Base-by-base conservation (phyloP, 1,140 invertebrate genomes). In the Melitaea cinxia region DNA sequence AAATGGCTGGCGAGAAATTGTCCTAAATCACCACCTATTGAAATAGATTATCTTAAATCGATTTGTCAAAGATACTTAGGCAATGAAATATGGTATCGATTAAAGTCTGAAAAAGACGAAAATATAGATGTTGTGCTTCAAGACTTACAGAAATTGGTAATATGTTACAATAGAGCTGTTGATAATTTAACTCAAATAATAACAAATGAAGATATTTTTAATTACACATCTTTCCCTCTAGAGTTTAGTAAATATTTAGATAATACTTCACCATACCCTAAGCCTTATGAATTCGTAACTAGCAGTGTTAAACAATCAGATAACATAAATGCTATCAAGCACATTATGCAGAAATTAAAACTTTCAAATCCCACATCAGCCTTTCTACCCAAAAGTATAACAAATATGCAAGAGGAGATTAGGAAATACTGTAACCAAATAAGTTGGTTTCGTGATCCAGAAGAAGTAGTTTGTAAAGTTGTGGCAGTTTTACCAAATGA, bases 161-260 rank as follows among this genome's bases (percentile, higher is more conserved):
- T 91, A 26, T 80, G 94, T 28, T 95, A 95, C 67, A 95, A 95
- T 75, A 91, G 93, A 70, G 93, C 93, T 30, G 91, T 95, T 2
- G 84, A 88, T 50, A 93, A 93, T 68, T 74, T 95, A 15, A 92
- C 90, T n/a, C 76, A 92, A 23, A 92, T 95, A 37, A 80, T 93
- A n/a, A 88, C 93, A 17, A 91, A 94, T 85, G 89, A 93, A 55
- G 74, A 89, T 68, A 59, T 89, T 26, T 83, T 85, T 28, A 85
- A 91, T 62, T 91, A 90, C 74, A 77, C 85, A 14, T 75, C 76
- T 49, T 91, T 91, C 72, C 87, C 91, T 24, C 66, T 85, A 52
- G 91, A 91, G 72, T 88, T 92, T 53, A 80, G 82, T 50, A 50
- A 78, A 54, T 91, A 80, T 72, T 73, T 91, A 42, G 75, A 83